Evolutionary conservation across 2,113 vertebrate species (phyloP).

Genomic region (Tonatia bakeri): DNA sequence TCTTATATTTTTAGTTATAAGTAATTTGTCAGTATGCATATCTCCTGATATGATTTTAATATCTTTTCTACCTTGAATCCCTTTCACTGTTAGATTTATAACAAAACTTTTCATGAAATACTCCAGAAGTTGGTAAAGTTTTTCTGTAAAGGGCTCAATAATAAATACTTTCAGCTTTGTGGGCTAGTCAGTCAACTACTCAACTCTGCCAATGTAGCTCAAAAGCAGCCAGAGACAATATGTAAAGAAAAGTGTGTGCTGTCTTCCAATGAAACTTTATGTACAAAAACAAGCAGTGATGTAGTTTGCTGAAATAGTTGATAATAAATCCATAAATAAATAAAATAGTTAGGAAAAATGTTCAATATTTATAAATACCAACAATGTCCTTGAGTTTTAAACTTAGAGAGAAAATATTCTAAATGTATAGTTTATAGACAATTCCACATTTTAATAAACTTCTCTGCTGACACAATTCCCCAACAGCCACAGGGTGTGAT

Average conservation of each 20-base stretch:
- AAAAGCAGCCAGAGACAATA: not conserved
- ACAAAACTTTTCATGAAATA: constrained; percentile 1
- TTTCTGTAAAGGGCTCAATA: not conserved
- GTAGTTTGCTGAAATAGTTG: not conserved
- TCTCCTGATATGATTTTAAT: not conserved
- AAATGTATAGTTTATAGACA: not conserved
- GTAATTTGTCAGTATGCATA: not conserved
- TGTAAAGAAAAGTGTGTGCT: not conserved
- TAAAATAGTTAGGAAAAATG: not conserved
- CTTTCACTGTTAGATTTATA: not conserved
- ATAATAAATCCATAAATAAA: not conserved
- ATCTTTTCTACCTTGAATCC: not conserved
- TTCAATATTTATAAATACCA: not conserved
- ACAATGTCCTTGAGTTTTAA: not conserved
- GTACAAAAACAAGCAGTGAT: not conserved
- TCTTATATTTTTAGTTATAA: not conserved
- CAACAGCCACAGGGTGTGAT: not conserved
- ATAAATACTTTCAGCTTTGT: not conserved
- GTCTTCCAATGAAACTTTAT: not conserved
- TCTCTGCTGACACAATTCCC: not conserved
- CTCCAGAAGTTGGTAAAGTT: not conserved
- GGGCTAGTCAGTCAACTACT: not conserved
- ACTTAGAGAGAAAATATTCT: not conserved
- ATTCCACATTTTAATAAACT: not conserved
- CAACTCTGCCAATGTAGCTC: not conserved